Evolutionary conservation across 2,797 vertebrate species (phyloP), one percentile per base, ranked within the genome.

Genomic region (Adrianichthys oophorus): DNA sequence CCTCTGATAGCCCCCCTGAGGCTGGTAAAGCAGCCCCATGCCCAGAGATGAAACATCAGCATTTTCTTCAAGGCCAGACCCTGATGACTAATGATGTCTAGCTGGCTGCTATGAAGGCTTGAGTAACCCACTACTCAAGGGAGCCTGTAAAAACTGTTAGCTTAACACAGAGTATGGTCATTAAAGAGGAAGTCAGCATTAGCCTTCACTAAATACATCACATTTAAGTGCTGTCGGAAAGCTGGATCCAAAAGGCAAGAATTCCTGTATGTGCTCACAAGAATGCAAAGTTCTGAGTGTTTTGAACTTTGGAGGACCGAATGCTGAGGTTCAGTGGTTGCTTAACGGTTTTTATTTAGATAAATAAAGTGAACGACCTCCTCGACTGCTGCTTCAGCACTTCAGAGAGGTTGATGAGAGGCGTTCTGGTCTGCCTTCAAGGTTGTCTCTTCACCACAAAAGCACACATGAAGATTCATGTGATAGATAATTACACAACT

Each of bases 221-320:
- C 71, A 26, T 78, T 65, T 60, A 81, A 90, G 79, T 89, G 79
- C 84, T 89, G 87, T 56, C 62, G 80, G 70, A 82, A 81, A 80
- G 65, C 80, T 84, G 74, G 55, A 74, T 79, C 59, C 55, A 0
- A 45, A 46, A 66, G 48, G 48, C 47, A 45, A 44, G 60, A 26
- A 57, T 58, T 73, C 26, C 48, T 76, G 73, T 56, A 75, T 56
- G 62, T 83, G 63, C 62, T 68, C 78, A 64, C 65, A 15, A 24
- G 55, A 64, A 74, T 74, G 53, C 70, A 56, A 84, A 82, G 55
- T 65, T 55, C 59, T 32, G 56, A 19, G 37, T 41, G 63, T 80
- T 79, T 81, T 37, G 32, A 37, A 37, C 32, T 37, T 37, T 37
- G 32, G 32, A 13, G 75, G 85, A 78, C 65, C 56, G 62, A 66